Evolutionary conservation across 2,113 vertebrate species (phyloP).

Genomic region (Prunella himalayana): DNA sequence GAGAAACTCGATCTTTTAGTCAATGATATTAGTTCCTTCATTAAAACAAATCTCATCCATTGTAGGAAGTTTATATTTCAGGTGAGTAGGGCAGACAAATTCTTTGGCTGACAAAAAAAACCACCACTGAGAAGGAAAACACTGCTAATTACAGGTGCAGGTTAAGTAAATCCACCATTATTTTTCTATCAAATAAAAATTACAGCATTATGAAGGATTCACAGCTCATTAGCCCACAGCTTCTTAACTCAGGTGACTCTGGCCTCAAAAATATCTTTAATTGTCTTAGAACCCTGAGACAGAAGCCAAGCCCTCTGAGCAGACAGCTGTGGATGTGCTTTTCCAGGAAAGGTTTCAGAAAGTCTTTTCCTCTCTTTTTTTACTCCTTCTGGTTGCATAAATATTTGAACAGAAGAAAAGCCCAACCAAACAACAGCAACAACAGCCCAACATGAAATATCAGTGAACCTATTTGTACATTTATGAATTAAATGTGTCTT

Average conservation of each 20-base stretch:
- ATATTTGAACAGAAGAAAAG: not conserved
- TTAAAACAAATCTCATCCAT: not conserved
- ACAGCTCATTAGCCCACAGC: not conserved
- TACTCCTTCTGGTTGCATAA: rapidly evolving
- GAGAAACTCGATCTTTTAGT: not conserved
- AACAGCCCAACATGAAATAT: not conserved
- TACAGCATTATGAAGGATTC: not conserved
- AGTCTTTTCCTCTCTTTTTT: too few species aligned
- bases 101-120: not conserved
- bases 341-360: not conserved
- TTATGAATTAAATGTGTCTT: not conserved
- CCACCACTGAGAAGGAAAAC: not conserved
- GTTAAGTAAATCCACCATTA: not conserved
- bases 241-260: not conserved
- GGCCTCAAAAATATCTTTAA: not conserved
- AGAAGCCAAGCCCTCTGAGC: not conserved
- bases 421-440: not conserved
- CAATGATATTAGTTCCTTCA: not conserved
- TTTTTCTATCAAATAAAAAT: not conserved
- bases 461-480: not conserved
- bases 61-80: not conserved
- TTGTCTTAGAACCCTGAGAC: not conserved
- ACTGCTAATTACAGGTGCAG: not conserved
- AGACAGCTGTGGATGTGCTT: not conserved
- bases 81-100: not conserved